These are phyloP conservation scores for Lepidurus arcticus DNA, from an alignment of 1,140 invertebrate genomes.

Conservation along the genomic window DNA sequence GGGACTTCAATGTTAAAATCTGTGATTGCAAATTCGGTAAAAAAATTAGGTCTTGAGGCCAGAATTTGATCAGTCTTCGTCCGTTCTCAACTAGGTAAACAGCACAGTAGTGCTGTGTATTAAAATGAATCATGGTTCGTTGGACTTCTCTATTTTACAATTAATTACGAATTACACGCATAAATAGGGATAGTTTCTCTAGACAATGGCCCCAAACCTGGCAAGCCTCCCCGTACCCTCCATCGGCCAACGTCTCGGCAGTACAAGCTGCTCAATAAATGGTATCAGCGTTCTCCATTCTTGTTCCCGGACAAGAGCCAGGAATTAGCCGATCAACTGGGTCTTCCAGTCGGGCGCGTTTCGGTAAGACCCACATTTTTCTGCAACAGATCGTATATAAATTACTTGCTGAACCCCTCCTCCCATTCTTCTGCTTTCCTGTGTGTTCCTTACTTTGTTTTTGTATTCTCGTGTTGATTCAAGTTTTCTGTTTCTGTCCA, in stretches of 20 bases:
- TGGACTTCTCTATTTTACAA: background rate
- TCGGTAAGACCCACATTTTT: background rate
- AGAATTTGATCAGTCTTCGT: background rate
- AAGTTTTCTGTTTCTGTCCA: background rate
- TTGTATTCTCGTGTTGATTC: background rate
- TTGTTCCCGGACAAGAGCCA: background rate
- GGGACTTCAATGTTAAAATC: background rate
- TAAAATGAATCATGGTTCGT: background rate
- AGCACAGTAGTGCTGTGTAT: background rate
- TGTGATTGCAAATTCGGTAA: background rate
- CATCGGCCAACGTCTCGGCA: background rate
- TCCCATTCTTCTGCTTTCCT: too few relatives aligned
- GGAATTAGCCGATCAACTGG: constrained; percentile 5
- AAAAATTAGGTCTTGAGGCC: background rate
- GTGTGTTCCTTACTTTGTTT: background rate
- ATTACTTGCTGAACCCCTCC: constrained; percentile 2
- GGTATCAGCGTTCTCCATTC: constrained; percentile 1
- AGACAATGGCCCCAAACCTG: background rate
- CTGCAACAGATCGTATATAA: constrained; percentile 11
- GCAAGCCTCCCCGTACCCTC: background rate
- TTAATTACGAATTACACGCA: background rate
- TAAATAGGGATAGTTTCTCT: background rate
- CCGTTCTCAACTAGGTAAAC: background rate
- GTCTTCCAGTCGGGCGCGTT: background rate
- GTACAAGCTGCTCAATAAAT: background rate